Evolutionary conservation across 2,797 vertebrate species (phyloP), one percentile per base, ranked within the genome.

Genomic region (Cetoscarus ocellatus): DNA sequence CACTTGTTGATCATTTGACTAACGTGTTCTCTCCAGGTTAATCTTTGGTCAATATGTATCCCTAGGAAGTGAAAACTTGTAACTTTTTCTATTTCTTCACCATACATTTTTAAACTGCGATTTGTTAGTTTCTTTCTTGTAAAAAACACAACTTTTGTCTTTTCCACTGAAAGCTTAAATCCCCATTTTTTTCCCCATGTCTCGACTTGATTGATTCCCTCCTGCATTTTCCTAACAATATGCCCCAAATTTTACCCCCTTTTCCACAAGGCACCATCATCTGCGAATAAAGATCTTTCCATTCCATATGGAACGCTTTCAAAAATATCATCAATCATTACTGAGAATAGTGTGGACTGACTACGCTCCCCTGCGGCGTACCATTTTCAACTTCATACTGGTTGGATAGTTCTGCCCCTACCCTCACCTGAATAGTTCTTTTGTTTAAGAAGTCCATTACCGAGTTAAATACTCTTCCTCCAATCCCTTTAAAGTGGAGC

Each of bases 311-410:
- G n/a, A n/a, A n/a, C n/a, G n/a, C n/a, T n/a, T n/a, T n/a, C n/a
- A n/a, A n/a, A n/a, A n/a, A n/a, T n/a, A n/a, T n/a, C 6, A 70
- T 70, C 38, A 4, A 43, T 74, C 47, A 61, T 53, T 8, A 75
- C 43, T 17, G 34, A 42, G 17, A 68, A 52, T 38, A 70, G 12
- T 17, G 18, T 9, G 56, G 38, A 36, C 11, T 13, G 27, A 51
- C 10, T 5, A 27, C 19, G 5, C 3, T 65, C 10, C 70, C 44
- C 1, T 56, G 27, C 2, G 38, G 10, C 13, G 39, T 66, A 8
- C 27, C 0, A 40, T 52, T 55, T 35, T 12, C 14, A 6, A 60
- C 51, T 7, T 35, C 27, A 39, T 45, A 0, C 11, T 12, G 10
- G 15, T 19, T 58, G 5, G 0, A 69, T 13, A 42, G 10, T 27